Evolutionary conservation across 2,113 vertebrate species (phyloP).

Genomic region (Uria lomvia): DNA sequence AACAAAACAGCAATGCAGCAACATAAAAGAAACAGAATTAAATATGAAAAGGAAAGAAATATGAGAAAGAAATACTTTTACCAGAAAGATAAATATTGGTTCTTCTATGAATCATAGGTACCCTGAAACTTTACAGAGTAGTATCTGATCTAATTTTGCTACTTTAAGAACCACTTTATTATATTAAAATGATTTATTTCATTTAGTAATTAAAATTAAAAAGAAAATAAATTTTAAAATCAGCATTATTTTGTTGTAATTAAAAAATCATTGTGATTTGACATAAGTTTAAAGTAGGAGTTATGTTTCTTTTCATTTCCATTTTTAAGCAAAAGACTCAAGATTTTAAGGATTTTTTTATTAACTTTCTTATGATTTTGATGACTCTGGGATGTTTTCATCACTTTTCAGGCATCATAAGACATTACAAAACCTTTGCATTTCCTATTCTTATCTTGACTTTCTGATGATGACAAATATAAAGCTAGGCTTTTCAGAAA

Average conservation of each 20-base stretch:
- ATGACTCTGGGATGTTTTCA: not conserved
- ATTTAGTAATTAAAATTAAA: not conserved
- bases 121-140: not conserved
- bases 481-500: not conserved
- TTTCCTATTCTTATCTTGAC: not conserved
- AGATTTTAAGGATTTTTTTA: not conserved
- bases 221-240: not conserved
- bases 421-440: not conserved
- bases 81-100: not conserved
- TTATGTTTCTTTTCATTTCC: not conserved
- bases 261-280: not conserved
- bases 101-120: not conserved
- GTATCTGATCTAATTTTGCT: not conserved
- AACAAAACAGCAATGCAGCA: accelerated
- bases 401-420: not conserved
- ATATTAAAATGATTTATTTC: not conserved
- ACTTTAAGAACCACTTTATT: not conserved
- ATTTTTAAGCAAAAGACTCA: not conserved
- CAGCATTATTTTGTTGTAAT: not conserved
- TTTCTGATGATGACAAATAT: not conserved
- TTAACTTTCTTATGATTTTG: not conserved
- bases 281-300: not conserved
- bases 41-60: not conserved
- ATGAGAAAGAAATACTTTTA: not conserved
- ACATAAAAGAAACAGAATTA: not conserved